Percentiles rank a stretch among this genome's conserved stretches.
These are phyloP conservation scores for Chaitophorus viminalis DNA, from an alignment of 2,888 invertebrate species.

Conservation along the genomic window DNA sequence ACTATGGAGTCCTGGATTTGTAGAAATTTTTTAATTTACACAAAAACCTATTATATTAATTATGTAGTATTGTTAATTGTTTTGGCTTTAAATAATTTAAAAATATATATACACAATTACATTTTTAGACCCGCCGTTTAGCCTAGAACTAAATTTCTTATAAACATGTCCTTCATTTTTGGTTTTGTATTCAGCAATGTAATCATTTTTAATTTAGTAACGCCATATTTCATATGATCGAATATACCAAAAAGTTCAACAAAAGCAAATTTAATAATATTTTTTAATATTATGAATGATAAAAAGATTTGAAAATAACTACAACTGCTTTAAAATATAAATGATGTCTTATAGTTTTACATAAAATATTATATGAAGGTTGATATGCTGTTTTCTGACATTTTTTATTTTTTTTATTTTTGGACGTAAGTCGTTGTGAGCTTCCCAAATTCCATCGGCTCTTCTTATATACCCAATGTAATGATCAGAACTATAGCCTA, in stretches of 20 bases:
- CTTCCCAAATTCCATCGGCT: slow-evolving; percentile 22
- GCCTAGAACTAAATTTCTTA: too few species aligned
- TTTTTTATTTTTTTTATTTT: too few species aligned
- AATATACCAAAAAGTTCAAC: slow-evolving; percentile 13
- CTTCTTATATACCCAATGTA: slow-evolving; percentile 29
- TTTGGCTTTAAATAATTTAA: too few species aligned
- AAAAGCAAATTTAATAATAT: not conserved
- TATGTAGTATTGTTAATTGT: not conserved
- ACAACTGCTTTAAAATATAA: slow-evolving; percentile 9
- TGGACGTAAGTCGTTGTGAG: slow-evolving; percentile 10
- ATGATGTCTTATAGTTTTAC: too few species aligned
- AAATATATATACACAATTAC: too few species aligned
- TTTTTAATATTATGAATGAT: not conserved
- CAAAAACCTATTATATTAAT: not conserved
- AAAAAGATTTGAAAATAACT: slow-evolving; percentile 11
- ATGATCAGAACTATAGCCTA: slow-evolving; percentile 10
- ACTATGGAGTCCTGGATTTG: not conserved
- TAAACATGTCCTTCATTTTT: too few species aligned
- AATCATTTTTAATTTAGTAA: not conserved
- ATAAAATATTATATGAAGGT: too few species aligned
- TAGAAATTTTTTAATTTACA: not conserved
- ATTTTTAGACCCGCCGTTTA: too few species aligned
- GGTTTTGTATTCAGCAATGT: too few species aligned
- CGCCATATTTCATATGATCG: slow-evolving; percentile 1
- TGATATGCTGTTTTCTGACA: too few species aligned